Base-by-base conservation (phyloP, 2,113 vertebrate species). In the Rhinoderma darwinii region DNA sequence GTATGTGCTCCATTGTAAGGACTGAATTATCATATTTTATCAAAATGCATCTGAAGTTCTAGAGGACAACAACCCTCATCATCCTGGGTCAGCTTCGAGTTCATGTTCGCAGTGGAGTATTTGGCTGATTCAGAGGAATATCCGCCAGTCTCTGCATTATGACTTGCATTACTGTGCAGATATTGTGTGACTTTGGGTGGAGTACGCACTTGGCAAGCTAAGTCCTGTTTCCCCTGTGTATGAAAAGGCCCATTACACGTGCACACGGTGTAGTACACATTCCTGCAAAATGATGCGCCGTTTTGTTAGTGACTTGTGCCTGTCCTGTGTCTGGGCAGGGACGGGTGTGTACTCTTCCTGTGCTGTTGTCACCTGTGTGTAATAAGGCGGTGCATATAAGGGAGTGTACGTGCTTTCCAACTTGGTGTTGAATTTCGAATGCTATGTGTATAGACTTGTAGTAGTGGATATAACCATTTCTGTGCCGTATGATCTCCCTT, bases 381-480 rank as follows among this genome's bases (percentile, higher is more conserved):
- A 77, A 63, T 66, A 77, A 43, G 84, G 84, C 61, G 83, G 72
- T 7, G 70, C 72, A 77, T 41, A 82, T 59, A 43, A 84, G 70
- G 83, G 83, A 39, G 70, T 74, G 66, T 41, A 59, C 27, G 18
- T 81, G 27, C 54, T 27, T 84, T 32, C 77, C 83, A 5, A n/a
- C 84, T 85, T 47, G 73, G 73, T 85, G 84, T 85, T 41, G 84
- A 77, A 77, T 85, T 85, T 61, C 27, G 54, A 37, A 85, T 77
- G 84, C 39, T 37, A 47, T 61, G 56, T 85, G 30, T 44, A 77
- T 77, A 41, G 54, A 66, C 56, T 56, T 77, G 73, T 78, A 72
- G 56, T 59, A 59, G 68, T 85, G 51, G 30, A 6, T 56, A 25
- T 15, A 59, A 56, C 77, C 51, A 56, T 39, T 20, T 25, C 18